Percentiles rank a stretch among this genome's conserved stretches.
These are phyloP conservation scores for Drosophila subquinaria DNA, from an alignment of 2,888 invertebrate genomes.

Conservation along the genomic window DNA sequence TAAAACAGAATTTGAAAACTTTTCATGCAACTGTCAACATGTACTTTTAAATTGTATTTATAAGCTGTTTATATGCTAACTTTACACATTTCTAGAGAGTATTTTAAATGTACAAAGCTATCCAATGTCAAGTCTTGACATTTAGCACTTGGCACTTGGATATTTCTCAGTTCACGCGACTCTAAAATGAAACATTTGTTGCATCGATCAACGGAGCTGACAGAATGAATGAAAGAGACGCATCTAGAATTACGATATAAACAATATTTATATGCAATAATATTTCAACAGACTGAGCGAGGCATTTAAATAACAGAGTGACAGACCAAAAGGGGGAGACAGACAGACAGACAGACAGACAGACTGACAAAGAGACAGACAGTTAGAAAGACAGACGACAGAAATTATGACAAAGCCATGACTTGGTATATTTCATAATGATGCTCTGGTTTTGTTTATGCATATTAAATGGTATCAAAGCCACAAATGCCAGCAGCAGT, in stretches of 20 bases:
- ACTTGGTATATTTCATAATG: conserved; percentile 64
- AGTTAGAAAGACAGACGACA: conserved; percentile 42
- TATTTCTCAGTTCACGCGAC: conserved; percentile 8
- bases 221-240: conserved; percentile 5
- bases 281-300: conserved; percentile 42
- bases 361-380: conserved; percentile 18
- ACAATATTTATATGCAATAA: conserved; percentile 59
- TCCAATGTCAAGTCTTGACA: conserved; percentile 35
- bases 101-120: neutral
- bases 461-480: conserved; percentile 76
- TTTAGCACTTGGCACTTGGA: conserved; percentile 21
- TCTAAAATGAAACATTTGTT: conserved; percentile 60
- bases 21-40: neutral
- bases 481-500: conserved; percentile 63
- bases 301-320: conserved; percentile 20
- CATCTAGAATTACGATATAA: conserved; percentile 4
- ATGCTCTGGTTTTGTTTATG: conserved; percentile 70
- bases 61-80: neutral
- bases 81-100: neutral
- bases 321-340: neutral
- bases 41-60: neutral
- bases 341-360: conserved; percentile 22
- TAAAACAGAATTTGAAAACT: neutral
- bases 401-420: conserved; percentile 64
- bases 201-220: conserved; percentile 65